These are phyloP conservation scores for Pherbina coryleti DNA, from an alignment of 2,888 invertebrate genomes.

Conservation along the genomic window DNA sequence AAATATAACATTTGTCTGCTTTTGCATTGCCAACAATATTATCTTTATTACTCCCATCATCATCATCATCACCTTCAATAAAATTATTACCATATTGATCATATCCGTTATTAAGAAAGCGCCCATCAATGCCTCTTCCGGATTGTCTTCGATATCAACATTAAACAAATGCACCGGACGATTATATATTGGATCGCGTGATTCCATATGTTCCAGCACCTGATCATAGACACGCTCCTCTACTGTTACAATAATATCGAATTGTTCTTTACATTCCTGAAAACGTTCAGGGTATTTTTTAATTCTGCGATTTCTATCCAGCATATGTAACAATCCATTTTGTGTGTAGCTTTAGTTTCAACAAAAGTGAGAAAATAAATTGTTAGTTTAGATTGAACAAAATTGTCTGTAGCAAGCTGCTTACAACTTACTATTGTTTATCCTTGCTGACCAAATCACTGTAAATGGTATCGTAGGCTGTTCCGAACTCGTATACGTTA, in stretches of 20 bases:
- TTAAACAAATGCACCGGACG: constrained; percentile 97
- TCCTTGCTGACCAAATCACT: constrained; percentile 92
- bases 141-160: constrained; percentile 99
- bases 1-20: background rate
- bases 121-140: constrained; percentile 98
- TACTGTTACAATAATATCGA: constrained; percentile 96
- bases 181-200: constrained; percentile 81
- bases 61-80: constrained; percentile 9
- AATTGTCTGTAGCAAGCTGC: background rate
- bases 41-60: background rate
- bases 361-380: constrained; percentile 2
- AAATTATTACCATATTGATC: constrained; percentile 80
- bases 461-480: constrained; percentile 96
- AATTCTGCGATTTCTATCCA: constrained; percentile 96
- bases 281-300: constrained; percentile 95
- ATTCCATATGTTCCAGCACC: constrained; percentile 93
- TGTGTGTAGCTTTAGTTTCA: constrained; percentile 83
- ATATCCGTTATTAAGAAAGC: constrained; percentile 98
- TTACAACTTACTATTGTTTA: constrained; percentile 81
- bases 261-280: constrained; percentile 88
- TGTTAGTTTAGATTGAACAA: background rate
- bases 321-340: constrained; percentile 97
- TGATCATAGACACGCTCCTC: constrained; percentile 99
- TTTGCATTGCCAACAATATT: background rate
- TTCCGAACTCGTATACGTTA: constrained; percentile 97